Percentiles rank a stretch among this genome's conserved stretches.
phyloP scores from a whole-genome alignment of 2,113 vertebrate genomes.

The Trinectes maculatus region DNA sequence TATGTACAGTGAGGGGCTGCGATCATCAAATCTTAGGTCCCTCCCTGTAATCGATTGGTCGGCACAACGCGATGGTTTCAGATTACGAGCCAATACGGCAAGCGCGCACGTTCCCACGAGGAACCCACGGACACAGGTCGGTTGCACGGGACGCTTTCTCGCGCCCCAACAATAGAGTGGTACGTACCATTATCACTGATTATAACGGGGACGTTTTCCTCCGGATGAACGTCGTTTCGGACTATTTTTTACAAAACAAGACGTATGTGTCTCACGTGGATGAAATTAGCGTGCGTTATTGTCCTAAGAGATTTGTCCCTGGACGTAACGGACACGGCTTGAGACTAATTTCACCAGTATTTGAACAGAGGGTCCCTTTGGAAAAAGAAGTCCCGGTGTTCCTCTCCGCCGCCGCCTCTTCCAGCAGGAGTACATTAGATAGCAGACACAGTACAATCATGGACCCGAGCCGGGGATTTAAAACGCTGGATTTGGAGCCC shows the following conservation, averaged over 20 bases:
- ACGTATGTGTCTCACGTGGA: too few species aligned
- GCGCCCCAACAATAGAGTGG: slow-evolving; percentile 84
- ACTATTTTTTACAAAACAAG: neutral
- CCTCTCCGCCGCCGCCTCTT: slow-evolving; percentile 72
- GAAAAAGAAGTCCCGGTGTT: slow-evolving; percentile 57
- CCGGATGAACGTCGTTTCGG: neutral
- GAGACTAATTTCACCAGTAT: neutral
- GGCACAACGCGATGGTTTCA: slow-evolving; percentile 12
- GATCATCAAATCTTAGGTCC: slow-evolving; percentile 3
- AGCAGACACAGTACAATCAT: slow-evolving; percentile 64
- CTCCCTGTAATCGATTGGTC: slow-evolving; percentile 40
- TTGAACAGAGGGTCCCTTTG: slow-evolving; percentile 46
- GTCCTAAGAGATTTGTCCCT: neutral
- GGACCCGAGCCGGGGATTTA: slow-evolving; percentile 74
- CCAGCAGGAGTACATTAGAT: slow-evolving; percentile 70
- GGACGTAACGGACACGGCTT: neutral
- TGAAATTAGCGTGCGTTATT: neutral
- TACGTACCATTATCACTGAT: slow-evolving; percentile 74
- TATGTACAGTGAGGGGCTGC: neutral
- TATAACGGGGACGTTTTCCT: slow-evolving; percentile 58
- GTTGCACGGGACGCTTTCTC: slow-evolving; percentile 61
- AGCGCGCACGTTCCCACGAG: slow-evolving; percentile 40
- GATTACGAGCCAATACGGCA: slow-evolving; percentile 44
- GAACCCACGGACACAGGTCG: slow-evolving; percentile 55
- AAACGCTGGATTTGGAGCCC: slow-evolving; percentile 64